These are phyloP conservation scores for Pituophis catenifer DNA, from an alignment of 2,113 vertebrate genomes.

Conservation along the genomic window DNA sequence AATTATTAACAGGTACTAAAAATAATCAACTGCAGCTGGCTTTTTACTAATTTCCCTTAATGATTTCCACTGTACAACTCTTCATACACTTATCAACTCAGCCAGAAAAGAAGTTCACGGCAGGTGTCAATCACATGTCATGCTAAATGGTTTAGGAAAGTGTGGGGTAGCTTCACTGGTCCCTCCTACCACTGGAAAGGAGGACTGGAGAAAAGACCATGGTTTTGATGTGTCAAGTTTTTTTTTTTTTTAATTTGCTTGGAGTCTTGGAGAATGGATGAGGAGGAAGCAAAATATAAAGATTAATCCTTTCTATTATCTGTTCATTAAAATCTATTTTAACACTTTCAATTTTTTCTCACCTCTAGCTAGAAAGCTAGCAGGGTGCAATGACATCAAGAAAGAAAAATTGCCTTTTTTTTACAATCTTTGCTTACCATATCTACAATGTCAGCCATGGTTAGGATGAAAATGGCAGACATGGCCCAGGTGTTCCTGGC, in stretches of 20 bases:
- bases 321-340: not conserved
- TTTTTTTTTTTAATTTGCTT: not conserved
- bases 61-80: not conserved
- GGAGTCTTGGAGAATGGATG: not conserved
- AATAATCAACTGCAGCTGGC: constrained; percentile 14
- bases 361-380: not conserved
- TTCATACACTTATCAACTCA: constrained; percentile 1
- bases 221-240: not conserved
- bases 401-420: not conserved
- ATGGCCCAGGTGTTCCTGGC: constrained; percentile 95
- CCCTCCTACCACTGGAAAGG: not conserved
- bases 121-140: not conserved
- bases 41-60: constrained; percentile 25
- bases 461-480: constrained; percentile 90
- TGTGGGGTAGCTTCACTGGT: not conserved
- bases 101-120: not conserved
- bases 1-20: constrained; percentile 35
- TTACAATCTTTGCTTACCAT: constrained; percentile 78
- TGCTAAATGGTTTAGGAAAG: no score
- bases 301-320: not conserved
- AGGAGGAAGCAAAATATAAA: not conserved
- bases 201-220: not conserved
- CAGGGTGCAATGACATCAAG: not conserved
- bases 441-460: constrained; percentile 86
- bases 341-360: not conserved